phyloP scores from a whole-genome alignment of 2,113 vertebrate species.

The Vireo altiloquus region DNA sequence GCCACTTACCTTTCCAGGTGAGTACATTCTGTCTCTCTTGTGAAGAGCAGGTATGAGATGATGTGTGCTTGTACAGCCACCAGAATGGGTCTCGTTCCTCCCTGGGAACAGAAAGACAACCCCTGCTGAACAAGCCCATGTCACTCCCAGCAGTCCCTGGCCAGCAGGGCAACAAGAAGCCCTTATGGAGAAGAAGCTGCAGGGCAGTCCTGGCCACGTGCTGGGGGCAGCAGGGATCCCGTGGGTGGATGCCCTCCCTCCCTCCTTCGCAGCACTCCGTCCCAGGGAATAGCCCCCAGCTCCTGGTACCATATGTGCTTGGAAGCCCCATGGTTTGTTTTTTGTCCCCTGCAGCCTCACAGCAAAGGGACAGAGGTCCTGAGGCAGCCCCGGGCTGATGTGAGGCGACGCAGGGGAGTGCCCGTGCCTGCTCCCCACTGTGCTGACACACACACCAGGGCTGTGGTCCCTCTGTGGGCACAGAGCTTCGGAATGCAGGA shows the following conservation, averaged over 20 bases:
- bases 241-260: neutral
- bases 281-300: neutral
- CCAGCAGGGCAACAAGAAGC: neutral
- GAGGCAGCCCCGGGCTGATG: neutral
- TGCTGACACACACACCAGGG: neutral
- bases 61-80: constrained; percentile 82
- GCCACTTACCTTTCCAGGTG: constrained; percentile 71
- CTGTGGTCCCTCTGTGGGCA: neutral
- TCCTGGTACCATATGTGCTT: accelerated
- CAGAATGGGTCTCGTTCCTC: constrained; percentile 76
- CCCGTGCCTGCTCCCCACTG: accelerated
- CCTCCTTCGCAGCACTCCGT: neutral
- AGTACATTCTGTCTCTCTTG: constrained; percentile 14
- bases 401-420: accelerated
- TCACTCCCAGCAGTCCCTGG: accelerated
- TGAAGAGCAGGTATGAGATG: constrained; percentile 81
- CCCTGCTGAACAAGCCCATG: accelerated
- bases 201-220: neutral
- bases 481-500: neutral
- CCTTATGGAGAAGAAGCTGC: too few relatives aligned
- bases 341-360: neutral
- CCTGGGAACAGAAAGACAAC: constrained; percentile 54
- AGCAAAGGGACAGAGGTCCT: neutral
- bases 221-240: neutral
- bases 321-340: neutral